These are phyloP conservation scores for Poicephalus meyeri DNA, from an alignment of 2,113 vertebrate species.

Conservation along the genomic window DNA sequence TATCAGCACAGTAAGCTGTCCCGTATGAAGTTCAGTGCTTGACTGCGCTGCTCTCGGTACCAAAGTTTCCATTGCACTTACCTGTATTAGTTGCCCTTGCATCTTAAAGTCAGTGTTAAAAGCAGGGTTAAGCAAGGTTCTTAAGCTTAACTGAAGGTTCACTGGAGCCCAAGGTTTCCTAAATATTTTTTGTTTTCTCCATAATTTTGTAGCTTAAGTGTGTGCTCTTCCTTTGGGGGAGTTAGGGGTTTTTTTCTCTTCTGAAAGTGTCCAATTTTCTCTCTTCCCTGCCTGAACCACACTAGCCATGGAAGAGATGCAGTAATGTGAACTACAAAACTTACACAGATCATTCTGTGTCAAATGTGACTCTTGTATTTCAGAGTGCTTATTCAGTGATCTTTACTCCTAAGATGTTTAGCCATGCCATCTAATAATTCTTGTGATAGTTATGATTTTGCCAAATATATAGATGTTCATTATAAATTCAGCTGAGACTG, in stretches of 20 bases:
- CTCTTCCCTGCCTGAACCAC: neutral
- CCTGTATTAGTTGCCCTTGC: neutral
- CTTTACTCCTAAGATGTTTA: neutral
- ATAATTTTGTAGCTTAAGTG: neutral
- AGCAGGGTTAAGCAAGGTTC: neutral
- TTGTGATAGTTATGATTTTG: neutral
- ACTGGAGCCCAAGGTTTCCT: neutral
- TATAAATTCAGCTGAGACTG: neutral
- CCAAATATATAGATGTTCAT: neutral
- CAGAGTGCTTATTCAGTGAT: neutral
- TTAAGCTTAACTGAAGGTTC: neutral
- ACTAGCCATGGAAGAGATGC: neutral
- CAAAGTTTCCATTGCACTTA: neutral
- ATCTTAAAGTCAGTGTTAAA: neutral
- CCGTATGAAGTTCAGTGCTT: neutral
- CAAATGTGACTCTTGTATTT: neutral
- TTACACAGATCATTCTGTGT: neutral
- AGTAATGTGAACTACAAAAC: neutral
- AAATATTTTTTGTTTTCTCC: neutral
- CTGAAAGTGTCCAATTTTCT: neutral
- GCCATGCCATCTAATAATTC: neutral
- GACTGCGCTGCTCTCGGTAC: neutral
- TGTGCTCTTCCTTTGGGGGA: neutral
- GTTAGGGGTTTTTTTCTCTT: neutral
- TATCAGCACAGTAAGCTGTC: neutral